Base-by-base conservation (phyloP, 1,140 invertebrate species). In the Halyomorpha halys region DNA sequence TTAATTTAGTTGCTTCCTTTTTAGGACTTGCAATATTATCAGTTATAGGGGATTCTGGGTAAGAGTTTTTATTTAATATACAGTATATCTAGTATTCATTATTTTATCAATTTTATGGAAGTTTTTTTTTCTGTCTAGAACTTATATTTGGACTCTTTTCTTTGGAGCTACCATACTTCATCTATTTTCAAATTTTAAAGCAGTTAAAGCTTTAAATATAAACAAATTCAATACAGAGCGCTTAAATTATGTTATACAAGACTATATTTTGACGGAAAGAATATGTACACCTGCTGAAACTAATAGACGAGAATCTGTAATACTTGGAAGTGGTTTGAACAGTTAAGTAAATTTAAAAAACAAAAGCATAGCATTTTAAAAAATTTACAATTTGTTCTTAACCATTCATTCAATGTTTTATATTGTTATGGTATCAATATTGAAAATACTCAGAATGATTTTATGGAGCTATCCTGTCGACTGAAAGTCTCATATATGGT, bases 1-100 rank as follows among this genome's bases (percentile, higher is more conserved):
- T 97, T 0, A 97, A 97, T 77, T 77, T 97, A 51, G 73, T 88
- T 34, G 92, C 89, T 14, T 87, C 94, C 6, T 73, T 91, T 61
- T 70, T 85, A 15, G 89, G 89, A 63, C 79, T 97, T 44, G 75
- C 86, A 25, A 73, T 97, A 54, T 77, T 96, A 2, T 84, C 86
- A 30, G 68, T 82, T n/a, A 76, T 91, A 14, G 80, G 79, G 39
- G 79, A 80, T 60, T 75, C 76, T 66, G 68, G 71, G 75, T 81
- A 74, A 74, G 72, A 49, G 16, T 18, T 64, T 14, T 39, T 25
- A 14, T 34, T 59, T 59, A 25, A 5, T 44, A 15, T 59, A 21
- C 44, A 25, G 14, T 51, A 25, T 34, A 8, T 27, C 15, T 34
- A 54, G 6, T 19, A 21, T 49, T 13, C 9, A 49, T 11, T 21